Evolutionary conservation across 2,888 invertebrate genomes (phyloP).

Genomic region (Rhopalosiphum nymphaeae): DNA sequence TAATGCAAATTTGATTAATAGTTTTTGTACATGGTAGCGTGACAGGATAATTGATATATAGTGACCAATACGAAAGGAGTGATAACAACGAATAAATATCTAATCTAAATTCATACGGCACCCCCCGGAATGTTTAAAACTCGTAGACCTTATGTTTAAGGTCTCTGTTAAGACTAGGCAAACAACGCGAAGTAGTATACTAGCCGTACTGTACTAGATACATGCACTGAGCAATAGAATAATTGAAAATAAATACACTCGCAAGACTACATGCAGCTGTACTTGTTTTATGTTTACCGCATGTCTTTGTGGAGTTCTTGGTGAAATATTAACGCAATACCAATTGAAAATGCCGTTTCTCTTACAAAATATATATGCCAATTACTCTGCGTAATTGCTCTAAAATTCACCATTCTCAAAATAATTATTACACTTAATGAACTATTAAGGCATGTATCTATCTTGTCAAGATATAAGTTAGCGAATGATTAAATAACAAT

Average conservation of each 20-base stretch:
- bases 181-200: not conserved
- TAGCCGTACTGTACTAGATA: not conserved
- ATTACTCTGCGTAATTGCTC: not conserved
- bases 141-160: no score
- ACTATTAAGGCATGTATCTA: not conserved
- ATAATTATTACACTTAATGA: not conserved
- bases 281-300: not conserved
- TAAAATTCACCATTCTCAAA: not conserved
- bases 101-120: not conserved
- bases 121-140: not conserved
- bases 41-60: not conserved
- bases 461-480: not conserved
- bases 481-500: not conserved
- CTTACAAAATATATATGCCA: not conserved
- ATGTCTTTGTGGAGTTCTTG: not conserved
- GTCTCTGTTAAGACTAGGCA: not conserved
- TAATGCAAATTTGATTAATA: conserved; percentile 1
- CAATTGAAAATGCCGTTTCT: not conserved
- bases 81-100: not conserved
- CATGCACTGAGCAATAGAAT: not conserved
- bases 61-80: not conserved
- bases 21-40: conserved; percentile 7
- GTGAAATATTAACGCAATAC: not conserved
- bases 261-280: not conserved
- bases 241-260: not conserved